Evolutionary conservation across 2,113 vertebrate species (phyloP).

Genomic region (Oxygymnocypris stewartii): DNA sequence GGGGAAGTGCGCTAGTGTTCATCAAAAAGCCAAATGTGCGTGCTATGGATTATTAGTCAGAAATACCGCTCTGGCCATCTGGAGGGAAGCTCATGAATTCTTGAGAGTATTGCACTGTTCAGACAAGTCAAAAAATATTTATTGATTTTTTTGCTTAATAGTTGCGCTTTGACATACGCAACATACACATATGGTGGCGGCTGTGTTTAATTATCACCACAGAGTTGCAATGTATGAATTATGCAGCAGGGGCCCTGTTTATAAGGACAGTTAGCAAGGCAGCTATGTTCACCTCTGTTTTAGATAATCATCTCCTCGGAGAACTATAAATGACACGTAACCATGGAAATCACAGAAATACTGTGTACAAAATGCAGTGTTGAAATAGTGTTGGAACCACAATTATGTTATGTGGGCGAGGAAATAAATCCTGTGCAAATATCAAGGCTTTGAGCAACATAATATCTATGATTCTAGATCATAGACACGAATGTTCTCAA

Average conservation of each 20-base stretch:
- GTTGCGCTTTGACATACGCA: slow-evolving; percentile 45
- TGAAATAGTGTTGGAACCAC: background rate
- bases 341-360: slow-evolving; percentile 36
- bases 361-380: slow-evolving; percentile 17
- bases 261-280: slow-evolving; percentile 6
- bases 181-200: slow-evolving; percentile 17
- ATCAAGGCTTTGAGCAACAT: slow-evolving; percentile 7
- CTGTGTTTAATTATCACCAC: slow-evolving; percentile 34
- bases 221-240: slow-evolving; percentile 18
- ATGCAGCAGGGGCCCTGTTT: slow-evolving; percentile 17
- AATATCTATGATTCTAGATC: slow-evolving; percentile 28
- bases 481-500: slow-evolving; percentile 7
- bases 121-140: slow-evolving; percentile 55
- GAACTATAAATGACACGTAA: slow-evolving; percentile 40
- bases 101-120: slow-evolving; percentile 56
- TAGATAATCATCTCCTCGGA: slow-evolving; percentile 41
- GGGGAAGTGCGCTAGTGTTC: slow-evolving; percentile 70
- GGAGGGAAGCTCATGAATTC: slow-evolving; percentile 60
- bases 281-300: slow-evolving; percentile 11
- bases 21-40: slow-evolving; percentile 70
- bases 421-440: slow-evolving; percentile 37
- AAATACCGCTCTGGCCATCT: slow-evolving; percentile 65
- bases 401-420: slow-evolving; percentile 36
- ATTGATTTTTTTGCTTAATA: slow-evolving; percentile 67
- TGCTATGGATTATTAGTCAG: slow-evolving; percentile 70